These are phyloP conservation scores for Trichopria drosophilae DNA, from an alignment of 2,888 invertebrate species.

Conservation along the genomic window DNA sequence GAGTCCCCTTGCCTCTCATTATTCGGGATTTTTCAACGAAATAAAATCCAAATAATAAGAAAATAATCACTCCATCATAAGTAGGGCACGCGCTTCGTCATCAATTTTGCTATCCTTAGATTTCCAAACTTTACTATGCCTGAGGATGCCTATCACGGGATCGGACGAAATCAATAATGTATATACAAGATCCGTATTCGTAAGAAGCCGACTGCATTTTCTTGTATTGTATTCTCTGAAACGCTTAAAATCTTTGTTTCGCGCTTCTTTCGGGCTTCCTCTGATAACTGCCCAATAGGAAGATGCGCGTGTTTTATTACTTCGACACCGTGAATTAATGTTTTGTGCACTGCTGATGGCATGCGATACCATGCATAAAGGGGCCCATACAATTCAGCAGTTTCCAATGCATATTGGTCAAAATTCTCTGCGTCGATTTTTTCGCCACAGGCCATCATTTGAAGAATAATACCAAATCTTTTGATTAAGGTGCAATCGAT, in stretches of 20 bases:
- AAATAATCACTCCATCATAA: too few species aligned
- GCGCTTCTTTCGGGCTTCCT: conserved; percentile 34
- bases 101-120: background rate
- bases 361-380: conserved; percentile 35
- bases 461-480: conserved; percentile 17
- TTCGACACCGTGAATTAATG: conserved; percentile 28
- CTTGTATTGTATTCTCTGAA: conserved; percentile 1
- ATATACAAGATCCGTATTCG: conserved; percentile 5
- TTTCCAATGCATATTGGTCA: too few species aligned
- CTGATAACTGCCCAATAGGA: conserved; percentile 34
- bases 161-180: conserved; percentile 2
- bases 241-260: too few species aligned
- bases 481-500: conserved; percentile 26
- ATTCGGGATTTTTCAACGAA: too few species aligned
- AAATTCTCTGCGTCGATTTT: conserved; percentile 22
- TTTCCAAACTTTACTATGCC: conserved; percentile 1
- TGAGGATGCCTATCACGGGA: too few species aligned
- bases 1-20: too few species aligned
- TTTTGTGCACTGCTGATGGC: conserved; percentile 33
- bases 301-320: conserved; percentile 21
- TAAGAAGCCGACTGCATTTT: background rate
- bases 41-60: too few species aligned
- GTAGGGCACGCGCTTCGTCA: too few species aligned
- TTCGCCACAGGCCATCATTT: conserved; percentile 23
- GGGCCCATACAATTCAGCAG: conserved; percentile 28